phyloP scores from a whole-genome alignment of 2,113 vertebrate genomes.

The Ahaetulla prasina region DNA sequence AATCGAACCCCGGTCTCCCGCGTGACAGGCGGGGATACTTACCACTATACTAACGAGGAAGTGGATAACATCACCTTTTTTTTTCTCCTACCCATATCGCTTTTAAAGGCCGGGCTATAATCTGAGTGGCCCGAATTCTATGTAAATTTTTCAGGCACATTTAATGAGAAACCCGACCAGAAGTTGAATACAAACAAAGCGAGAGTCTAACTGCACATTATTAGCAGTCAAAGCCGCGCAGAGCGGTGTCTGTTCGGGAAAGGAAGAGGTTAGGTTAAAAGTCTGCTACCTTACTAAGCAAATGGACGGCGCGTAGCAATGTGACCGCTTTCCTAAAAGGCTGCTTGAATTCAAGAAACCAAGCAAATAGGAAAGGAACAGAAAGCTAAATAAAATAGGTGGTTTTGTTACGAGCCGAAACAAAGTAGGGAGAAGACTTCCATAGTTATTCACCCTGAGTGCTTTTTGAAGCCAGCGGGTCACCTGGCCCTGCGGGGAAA shows the following conservation, averaged over 20 bases:
- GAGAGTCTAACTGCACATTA: not conserved
- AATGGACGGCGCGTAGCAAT: not conserved
- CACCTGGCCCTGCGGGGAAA: not conserved
- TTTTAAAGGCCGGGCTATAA: not conserved
- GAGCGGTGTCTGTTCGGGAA: not conserved
- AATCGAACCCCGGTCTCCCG: conserved; percentile 41
- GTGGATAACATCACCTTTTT: accelerated
- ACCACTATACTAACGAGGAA: conserved; percentile 54
- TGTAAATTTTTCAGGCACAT: not conserved
- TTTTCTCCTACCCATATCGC: accelerated
- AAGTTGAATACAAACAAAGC: no score
- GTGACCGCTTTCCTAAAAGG: not conserved
- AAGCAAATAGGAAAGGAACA: not conserved
- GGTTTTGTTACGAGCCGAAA: not conserved
- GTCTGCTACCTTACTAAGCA: not conserved
- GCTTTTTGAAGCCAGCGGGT: not conserved
- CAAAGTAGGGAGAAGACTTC: not conserved
- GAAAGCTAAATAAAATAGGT: not conserved
- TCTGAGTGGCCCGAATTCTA: accelerated
- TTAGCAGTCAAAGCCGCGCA: not conserved
- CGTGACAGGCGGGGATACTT: conserved; percentile 60
- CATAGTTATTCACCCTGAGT: not conserved
- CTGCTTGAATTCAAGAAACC: not conserved
- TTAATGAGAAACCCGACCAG: no score
- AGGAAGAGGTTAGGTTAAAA: not conserved